Evolutionary conservation across 2,113 vertebrate species (phyloP).

Genomic region (Mastomys natalensis): DNA sequence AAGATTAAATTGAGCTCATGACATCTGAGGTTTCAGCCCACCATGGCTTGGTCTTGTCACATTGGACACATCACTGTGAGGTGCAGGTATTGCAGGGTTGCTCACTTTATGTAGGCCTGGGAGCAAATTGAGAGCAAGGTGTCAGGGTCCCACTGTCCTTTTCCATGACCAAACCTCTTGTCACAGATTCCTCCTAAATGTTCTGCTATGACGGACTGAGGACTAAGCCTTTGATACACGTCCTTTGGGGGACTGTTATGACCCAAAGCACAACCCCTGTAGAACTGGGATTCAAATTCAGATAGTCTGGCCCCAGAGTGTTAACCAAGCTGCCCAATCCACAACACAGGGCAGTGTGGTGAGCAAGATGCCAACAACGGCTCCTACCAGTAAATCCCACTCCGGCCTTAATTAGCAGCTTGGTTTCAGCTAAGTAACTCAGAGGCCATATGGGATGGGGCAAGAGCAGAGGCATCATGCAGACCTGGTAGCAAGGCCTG

Average conservation of each 20-base stretch:
- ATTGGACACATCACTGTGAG: not conserved
- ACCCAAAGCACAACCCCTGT: not conserved
- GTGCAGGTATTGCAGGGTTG: not conserved
- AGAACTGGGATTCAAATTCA: not conserved
- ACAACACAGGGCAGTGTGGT: fast-evolving
- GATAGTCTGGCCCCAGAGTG: not conserved
- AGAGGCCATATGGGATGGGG: fast-evolving
- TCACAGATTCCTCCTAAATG: not conserved
- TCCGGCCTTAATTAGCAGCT: not conserved
- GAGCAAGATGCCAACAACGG: not conserved
- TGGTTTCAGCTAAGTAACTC: not conserved
- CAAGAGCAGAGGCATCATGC: not conserved
- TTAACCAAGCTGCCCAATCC: not conserved
- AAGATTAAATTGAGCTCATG: not conserved
- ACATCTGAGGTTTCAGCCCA: not conserved
- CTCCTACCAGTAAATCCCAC: not conserved
- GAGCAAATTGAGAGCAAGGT: not conserved
- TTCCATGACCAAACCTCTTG: not conserved
- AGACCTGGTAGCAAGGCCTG: not conserved
- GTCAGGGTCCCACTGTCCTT: not conserved
- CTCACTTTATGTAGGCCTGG: not conserved
- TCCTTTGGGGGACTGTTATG: not conserved
- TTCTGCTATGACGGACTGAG: not conserved
- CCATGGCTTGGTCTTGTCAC: not conserved
- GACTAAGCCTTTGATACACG: not conserved